phyloP scores from a whole-genome alignment of 2,888 invertebrate species.

The Odontocerum albicorne region DNA sequence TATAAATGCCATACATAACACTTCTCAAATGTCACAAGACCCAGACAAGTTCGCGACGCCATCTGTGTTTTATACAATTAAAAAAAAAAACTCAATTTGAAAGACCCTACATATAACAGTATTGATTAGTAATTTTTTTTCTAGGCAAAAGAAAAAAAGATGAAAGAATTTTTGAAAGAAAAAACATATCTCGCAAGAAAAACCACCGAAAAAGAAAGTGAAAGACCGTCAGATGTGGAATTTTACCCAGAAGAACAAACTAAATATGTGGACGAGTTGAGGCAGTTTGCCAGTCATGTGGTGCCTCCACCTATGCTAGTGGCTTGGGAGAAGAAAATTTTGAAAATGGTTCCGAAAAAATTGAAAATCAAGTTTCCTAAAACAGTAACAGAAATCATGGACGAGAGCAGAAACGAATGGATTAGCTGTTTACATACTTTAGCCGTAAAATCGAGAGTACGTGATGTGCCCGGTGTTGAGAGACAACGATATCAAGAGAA shows the following conservation, averaged over 20 bases:
- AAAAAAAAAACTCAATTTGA: too few relatives aligned
- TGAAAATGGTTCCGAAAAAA: slow-evolving; percentile 55
- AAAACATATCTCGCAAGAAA: slow-evolving; percentile 44
- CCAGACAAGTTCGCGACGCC: too few relatives aligned
- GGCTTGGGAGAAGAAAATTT: slow-evolving; percentile 63
- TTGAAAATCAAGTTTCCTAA: slow-evolving; percentile 59
- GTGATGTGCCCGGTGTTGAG: slow-evolving; percentile 59
- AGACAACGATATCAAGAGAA: slow-evolving; percentile 52
- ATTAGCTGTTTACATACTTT: slow-evolving; percentile 61
- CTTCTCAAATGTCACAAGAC: too few relatives aligned
- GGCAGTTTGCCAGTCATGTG: slow-evolving; percentile 59
- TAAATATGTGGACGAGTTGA: slow-evolving; percentile 57
- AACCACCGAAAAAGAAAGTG: slow-evolving; percentile 7
- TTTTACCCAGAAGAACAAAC: slow-evolving; percentile 52
- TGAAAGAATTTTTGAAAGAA: slow-evolving; percentile 49
- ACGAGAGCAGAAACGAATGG: slow-evolving; percentile 61
- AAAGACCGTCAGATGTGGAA: slow-evolving; percentile 21
- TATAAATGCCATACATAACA: too few relatives aligned
- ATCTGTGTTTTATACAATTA: too few relatives aligned
- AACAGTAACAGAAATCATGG: slow-evolving; percentile 55
- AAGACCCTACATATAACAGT: background rate
- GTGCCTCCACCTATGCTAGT: slow-evolving; percentile 63
- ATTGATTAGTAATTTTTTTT: slow-evolving; percentile 32
- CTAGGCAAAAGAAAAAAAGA: slow-evolving; percentile 52
- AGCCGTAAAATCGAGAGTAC: slow-evolving; percentile 65